A percentile compares a stretch with the other conserved stretches of the same genome.
These are phyloP conservation scores for Drepanosiphum platanoidis DNA, from an alignment of 2,888 invertebrate species.

Conservation along the genomic window DNA sequence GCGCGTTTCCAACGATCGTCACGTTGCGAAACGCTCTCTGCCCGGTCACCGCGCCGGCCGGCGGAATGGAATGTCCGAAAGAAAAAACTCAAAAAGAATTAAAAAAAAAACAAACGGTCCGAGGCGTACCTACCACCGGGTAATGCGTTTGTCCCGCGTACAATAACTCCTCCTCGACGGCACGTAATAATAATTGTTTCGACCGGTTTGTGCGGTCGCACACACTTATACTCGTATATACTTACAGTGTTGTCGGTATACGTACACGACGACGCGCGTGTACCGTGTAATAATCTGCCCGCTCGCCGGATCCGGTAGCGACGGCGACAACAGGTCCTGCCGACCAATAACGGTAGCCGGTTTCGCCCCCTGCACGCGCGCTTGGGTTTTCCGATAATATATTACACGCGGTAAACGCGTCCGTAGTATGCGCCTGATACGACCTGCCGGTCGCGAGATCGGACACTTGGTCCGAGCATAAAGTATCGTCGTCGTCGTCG, in stretches of 20 bases:
- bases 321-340: background rate
- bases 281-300: background rate
- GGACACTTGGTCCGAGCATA: no score
- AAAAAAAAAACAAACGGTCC: no score
- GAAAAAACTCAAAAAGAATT: no score
- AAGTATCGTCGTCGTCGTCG: no score
- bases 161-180: background rate
- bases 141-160: background rate
- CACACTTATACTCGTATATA: background rate
- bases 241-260: no score
- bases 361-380: background rate
- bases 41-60: no score
- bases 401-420: no score
- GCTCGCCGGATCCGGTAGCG: background rate
- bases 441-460: no score
- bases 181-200: constrained; percentile 17
- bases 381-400: background rate
- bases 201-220: constrained; percentile 17
- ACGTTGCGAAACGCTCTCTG: no score
- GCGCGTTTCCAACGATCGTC: background rate
- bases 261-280: no score
- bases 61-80: no score
- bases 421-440: no score
- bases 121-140: background rate
- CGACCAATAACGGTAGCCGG: background rate